phyloP scores from a whole-genome alignment of 1,140 invertebrate genomes.

The Pachypeltis micranthus region DNA sequence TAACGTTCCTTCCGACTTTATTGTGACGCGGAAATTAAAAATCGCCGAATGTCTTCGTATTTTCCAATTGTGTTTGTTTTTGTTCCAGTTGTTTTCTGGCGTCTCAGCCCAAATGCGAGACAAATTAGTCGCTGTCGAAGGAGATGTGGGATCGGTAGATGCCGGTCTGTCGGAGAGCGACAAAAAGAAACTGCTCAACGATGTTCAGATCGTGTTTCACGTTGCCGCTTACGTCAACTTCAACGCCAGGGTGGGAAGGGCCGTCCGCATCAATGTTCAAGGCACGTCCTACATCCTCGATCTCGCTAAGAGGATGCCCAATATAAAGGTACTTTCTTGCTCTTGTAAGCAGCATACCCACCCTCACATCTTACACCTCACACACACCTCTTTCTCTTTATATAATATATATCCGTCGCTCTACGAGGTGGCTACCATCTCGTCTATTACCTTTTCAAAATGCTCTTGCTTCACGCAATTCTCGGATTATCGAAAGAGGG shows the following conservation, averaged over 20 bases:
- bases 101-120: conserved; percentile 31
- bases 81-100: conserved; percentile 23
- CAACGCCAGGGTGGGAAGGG: conserved; percentile 38
- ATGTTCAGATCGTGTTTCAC: conserved; percentile 72
- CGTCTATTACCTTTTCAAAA: no score
- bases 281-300: conserved; percentile 38
- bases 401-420: no score
- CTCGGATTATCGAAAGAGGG: no score
- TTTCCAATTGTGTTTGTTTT: neutral
- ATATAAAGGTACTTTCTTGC: conserved; percentile 31
- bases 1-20: no score
- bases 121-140: conserved; percentile 35
- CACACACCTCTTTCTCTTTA: no score
- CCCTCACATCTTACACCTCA: no score
- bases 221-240: conserved; percentile 74
- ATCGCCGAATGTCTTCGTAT: neutral
- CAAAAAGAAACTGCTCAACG: conserved; percentile 39
- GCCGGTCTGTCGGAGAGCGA: conserved; percentile 46
- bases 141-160: conserved; percentile 37
- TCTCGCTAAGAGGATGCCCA: conserved; percentile 32
- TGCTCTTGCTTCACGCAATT: no score
- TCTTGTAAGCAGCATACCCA: no score
- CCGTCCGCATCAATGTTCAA: conserved; percentile 39
- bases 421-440: no score
- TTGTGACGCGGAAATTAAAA: no score